Evolutionary conservation across 1,140 invertebrate species (phyloP).

Genomic region (Bemisia tabaci): DNA sequence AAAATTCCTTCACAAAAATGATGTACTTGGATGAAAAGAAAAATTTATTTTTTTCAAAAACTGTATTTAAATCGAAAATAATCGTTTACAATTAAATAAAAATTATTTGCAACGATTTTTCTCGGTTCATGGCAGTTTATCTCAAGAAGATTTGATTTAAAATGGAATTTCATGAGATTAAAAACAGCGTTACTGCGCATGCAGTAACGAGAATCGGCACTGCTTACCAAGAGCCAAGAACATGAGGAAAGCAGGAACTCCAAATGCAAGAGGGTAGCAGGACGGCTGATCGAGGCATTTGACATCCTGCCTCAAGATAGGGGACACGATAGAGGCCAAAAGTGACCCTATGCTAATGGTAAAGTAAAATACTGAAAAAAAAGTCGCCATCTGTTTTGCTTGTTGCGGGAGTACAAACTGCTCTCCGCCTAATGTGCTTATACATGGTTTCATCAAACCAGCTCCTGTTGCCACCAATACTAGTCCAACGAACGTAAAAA

Average conservation of each 20-base stretch:
- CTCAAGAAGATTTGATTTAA: too few species aligned
- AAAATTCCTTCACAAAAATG: too few species aligned
- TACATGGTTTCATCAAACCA: conserved; percentile 95
- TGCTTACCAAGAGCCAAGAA: conserved; percentile 57
- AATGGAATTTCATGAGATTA: too few species aligned
- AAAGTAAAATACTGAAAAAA: conserved; percentile 91
- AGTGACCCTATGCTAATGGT: conserved; percentile 85
- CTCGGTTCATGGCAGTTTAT: neutral
- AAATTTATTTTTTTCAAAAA: too few species aligned
- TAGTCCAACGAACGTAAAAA: conserved; percentile 59
- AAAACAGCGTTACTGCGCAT: too few species aligned
- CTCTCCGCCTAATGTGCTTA: conserved; percentile 94
- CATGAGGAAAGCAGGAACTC: conserved; percentile 79
- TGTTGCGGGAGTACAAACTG: conserved; percentile 75
- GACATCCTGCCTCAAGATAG: conserved; percentile 66
- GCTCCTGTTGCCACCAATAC: conserved; percentile 78
- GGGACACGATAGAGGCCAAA: conserved; percentile 81
- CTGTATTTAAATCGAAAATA: too few species aligned
- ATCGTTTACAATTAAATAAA: too few species aligned
- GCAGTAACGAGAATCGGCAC: neutral
- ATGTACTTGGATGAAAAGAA: too few species aligned
- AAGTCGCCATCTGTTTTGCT: conserved; percentile 57
- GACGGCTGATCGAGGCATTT: conserved; percentile 64
- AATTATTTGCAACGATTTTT: too few species aligned
- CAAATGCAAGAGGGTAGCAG: conserved; percentile 85